Conservation (phyloP, 1,140 invertebrate genomes). For the Drosophila parabipectinata region DNA sequence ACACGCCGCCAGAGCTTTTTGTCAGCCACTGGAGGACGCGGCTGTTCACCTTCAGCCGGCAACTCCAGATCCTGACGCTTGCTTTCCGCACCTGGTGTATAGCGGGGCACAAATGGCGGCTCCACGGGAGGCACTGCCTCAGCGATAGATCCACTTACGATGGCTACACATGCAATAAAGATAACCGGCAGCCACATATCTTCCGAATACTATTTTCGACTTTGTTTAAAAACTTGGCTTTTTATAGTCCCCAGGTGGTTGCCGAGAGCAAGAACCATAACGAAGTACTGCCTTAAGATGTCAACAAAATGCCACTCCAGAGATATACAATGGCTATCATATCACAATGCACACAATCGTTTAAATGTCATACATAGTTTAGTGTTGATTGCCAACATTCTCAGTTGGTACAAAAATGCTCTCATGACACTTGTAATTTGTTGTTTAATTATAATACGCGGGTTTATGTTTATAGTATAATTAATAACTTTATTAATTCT, state of each 20-base stretch:
- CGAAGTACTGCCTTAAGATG: conserved; percentile 42
- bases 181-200: conserved; percentile 35
- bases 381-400: too few species aligned
- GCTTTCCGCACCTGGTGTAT: conserved; percentile 48
- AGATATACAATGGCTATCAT: conserved; percentile 2
- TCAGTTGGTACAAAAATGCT: too few species aligned
- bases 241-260: conserved; percentile 47
- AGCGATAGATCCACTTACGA: background rate
- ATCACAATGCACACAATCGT: too few species aligned
- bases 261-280: conserved; percentile 19
- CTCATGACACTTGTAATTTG: too few species aligned
- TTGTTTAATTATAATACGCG: too few species aligned
- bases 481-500: too few species aligned
- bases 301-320: conserved; percentile 31
- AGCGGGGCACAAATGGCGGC: conserved; percentile 36
- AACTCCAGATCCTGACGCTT: conserved; percentile 51
- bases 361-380: too few species aligned
- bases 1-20: conserved; percentile 63
- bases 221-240: conserved; percentile 20
- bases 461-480: too few species aligned
- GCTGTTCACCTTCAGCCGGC: conserved; percentile 6
- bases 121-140: conserved; percentile 19
- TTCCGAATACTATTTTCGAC: conserved; percentile 16
- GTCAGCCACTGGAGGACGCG: conserved; percentile 1
- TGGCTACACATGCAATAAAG: conserved; percentile 30